Evolutionary conservation across 2,113 vertebrate species (phyloP), one percentile per base, ranked within the genome.

Genomic region (Amphiprion percula): DNA sequence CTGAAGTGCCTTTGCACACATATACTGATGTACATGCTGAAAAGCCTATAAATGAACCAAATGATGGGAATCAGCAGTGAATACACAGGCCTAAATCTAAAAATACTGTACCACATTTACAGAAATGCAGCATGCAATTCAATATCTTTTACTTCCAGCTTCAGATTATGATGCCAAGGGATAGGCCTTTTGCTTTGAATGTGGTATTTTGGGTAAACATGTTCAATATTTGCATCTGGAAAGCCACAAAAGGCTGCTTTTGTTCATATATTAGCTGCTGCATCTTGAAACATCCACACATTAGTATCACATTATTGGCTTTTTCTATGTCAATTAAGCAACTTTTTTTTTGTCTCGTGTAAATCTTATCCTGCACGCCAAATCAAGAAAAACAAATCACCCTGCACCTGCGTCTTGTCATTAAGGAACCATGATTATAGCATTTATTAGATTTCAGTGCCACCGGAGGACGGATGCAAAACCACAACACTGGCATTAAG

Each of bases 391-490:
- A 87, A 87, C 61, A 88, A 91, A 93, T 94, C 88, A 89, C 69
- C 46, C 75, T 52, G 86, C 94, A 95, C 93, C 93, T 95, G 94
- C 86, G 80, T 82, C 86, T 86, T 77, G 87, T 92, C 92, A 94
- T 92, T 90, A 89, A 87, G 85, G 69, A 90, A 69, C 59, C 69
- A 73, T 62, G 44, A 87, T 90, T 86, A 90, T 80, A 61, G 21
- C 93, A 94, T 94, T 95, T 94, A 95, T 95, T 94, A 88, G 76
- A 91, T 95, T 88, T 79, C 75, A 50, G 63, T 50, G 83, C 79
- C 92, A 92, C 92, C 50, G 73, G 94, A 93, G 93, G 91, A 89
- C 12, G 37, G 75, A 63, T 61, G 2, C 21, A 79, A 87, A 91
- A 90, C 78, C 92, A 83, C 88, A 83, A 80, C 68, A 85, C 86